phyloP scores from a whole-genome alignment of 2,888 invertebrate species.

The Silvanus unidentatus region DNA sequence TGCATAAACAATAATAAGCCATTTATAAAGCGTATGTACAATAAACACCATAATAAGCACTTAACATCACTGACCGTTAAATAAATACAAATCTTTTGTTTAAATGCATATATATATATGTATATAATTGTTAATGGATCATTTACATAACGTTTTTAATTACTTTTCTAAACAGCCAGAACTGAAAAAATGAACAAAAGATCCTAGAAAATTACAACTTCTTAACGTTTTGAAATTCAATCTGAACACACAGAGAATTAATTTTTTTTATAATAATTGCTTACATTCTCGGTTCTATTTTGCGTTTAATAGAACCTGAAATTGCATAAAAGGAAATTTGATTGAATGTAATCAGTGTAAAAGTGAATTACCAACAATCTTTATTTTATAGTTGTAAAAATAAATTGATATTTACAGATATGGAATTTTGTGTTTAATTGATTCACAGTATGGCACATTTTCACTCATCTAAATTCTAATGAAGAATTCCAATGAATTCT shows the following conservation, averaged over 20 bases:
- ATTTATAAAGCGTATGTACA: neutral
- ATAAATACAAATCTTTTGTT: constrained; percentile 1
- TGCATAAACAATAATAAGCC: neutral
- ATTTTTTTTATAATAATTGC: neutral
- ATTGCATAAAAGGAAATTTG: neutral
- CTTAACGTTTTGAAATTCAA: neutral
- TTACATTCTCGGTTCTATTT: neutral
- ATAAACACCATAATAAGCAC: constrained; percentile 3
- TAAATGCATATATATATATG: neutral
- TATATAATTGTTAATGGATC: constrained; percentile 1
- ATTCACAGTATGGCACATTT: too few species aligned
- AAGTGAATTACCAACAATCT: too few species aligned
- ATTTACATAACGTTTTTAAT: neutral
- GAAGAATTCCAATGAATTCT: too few species aligned
- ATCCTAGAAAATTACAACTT: neutral
- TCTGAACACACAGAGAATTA: neutral
- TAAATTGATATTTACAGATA: too few species aligned
- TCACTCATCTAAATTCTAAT: too few species aligned
- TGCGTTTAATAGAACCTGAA: neutral
- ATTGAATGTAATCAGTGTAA: too few species aligned
- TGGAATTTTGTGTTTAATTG: too few species aligned
- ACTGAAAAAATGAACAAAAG: neutral
- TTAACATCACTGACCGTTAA: neutral
- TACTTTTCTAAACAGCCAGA: neutral
- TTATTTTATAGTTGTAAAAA: too few species aligned